A percentile compares a stretch with the other conserved stretches of the same genome.
These are phyloP conservation scores for Drosophila virilis DNA, from an alignment of 1,140 invertebrate species.

Conservation along the genomic window DNA sequence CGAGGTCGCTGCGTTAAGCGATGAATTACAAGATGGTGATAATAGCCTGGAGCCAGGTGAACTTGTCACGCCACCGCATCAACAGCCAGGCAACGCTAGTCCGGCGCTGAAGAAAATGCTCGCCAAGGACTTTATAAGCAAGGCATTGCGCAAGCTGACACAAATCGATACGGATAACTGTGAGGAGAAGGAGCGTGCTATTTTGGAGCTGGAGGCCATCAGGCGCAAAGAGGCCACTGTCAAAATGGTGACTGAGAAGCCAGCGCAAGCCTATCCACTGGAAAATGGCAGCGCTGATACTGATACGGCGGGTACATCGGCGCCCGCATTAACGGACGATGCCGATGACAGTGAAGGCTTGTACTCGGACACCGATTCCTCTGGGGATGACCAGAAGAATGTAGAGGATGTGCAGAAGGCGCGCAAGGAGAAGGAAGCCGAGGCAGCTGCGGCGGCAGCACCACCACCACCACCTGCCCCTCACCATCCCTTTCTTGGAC, in stretches of 20 bases:
- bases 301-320: neutral
- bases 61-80: slow-evolving; percentile 74
- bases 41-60: slow-evolving; percentile 79
- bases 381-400: slow-evolving; percentile 48
- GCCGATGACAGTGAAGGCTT: slow-evolving; percentile 69
- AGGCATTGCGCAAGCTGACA: slow-evolving; percentile 59
- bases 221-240: slow-evolving; percentile 31
- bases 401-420: slow-evolving; percentile 68
- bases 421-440: slow-evolving; percentile 66
- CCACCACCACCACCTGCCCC: slow-evolving; percentile 6
- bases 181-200: slow-evolving; percentile 15
- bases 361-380: slow-evolving; percentile 72
- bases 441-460: slow-evolving; percentile 58
- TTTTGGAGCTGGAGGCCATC: slow-evolving; percentile 38
- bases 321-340: slow-evolving; percentile 18
- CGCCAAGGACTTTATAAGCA: slow-evolving; percentile 53
- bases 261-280: neutral
- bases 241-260: slow-evolving; percentile 1
- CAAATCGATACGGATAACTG: slow-evolving; percentile 48
- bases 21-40: slow-evolving; percentile 65
- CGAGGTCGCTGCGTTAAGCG: slow-evolving; percentile 16
- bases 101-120: slow-evolving; percentile 51
- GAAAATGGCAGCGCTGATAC: slow-evolving; percentile 36
- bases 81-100: slow-evolving; percentile 28
- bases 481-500: slow-evolving; percentile 42